Conservation (phyloP, 37 sponge, comb jelly and placozoan species). For the Chondrosia reniformis region DNA sequence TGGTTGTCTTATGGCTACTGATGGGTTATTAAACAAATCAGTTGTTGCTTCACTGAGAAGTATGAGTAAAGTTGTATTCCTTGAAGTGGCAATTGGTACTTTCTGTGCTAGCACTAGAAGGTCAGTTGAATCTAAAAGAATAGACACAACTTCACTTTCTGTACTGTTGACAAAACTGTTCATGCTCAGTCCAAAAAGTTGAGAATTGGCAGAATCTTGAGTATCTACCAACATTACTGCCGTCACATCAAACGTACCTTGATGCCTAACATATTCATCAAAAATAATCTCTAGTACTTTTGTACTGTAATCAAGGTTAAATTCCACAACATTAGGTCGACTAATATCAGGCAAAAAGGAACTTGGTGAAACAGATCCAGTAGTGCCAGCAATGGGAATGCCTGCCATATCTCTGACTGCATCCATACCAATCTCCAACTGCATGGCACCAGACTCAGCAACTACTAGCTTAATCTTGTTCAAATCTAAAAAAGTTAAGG, state of each 20-base stretch:
- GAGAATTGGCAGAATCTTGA: slow-evolving; percentile 9
- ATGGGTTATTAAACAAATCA: slow-evolving; percentile 67
- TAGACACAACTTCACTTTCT: slow-evolving; percentile 24
- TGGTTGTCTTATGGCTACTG: slow-evolving; percentile 39
- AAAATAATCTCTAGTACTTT: slow-evolving; percentile 61
- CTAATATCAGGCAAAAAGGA: slow-evolving; percentile 47
- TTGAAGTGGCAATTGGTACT: slow-evolving; percentile 39
- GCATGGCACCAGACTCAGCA: slow-evolving; percentile 23
- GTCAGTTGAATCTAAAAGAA: slow-evolving; percentile 56
- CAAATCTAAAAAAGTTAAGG: slow-evolving; percentile 42
- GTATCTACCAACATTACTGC: slow-evolving; percentile 52
- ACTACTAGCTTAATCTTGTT: slow-evolving; percentile 63
- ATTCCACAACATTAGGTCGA: slow-evolving; percentile 50
- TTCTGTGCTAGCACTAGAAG: slow-evolving; percentile 44
- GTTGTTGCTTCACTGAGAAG: slow-evolving; percentile 45
- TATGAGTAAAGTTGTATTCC: slow-evolving; percentile 56
- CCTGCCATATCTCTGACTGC: slow-evolving; percentile 70
- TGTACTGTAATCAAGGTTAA: slow-evolving; percentile 59
- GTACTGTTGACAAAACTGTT: slow-evolving; percentile 40
- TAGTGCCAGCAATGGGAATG: slow-evolving; percentile 50
- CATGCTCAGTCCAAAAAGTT: slow-evolving; percentile 37
- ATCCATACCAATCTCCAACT: slow-evolving; percentile 43
- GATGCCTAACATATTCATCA: slow-evolving; percentile 63
- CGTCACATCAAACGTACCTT: slow-evolving; percentile 27
- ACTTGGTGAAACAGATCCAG: slow-evolving; percentile 25